phyloP scores from a whole-genome alignment of 2,113 vertebrate genomes.

The Formicarius rufipectus region DNA sequence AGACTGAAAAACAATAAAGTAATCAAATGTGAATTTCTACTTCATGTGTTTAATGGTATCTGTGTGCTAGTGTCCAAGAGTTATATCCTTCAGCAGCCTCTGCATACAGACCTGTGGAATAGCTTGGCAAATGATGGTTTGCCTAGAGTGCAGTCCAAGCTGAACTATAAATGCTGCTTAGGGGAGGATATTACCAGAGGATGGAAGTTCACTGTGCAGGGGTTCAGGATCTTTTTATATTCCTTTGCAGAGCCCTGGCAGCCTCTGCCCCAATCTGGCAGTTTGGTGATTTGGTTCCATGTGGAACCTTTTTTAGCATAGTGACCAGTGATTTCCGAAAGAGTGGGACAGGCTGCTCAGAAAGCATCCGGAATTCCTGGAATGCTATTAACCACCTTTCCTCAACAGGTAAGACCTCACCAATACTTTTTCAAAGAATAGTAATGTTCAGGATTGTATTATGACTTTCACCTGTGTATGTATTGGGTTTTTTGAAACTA shows the following conservation, averaged over 20 bases:
- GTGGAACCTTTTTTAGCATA: constrained; percentile 83
- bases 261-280: constrained; percentile 96
- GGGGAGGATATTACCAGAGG: not conserved
- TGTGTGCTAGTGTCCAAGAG: not conserved
- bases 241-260: constrained; percentile 85
- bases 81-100: not conserved
- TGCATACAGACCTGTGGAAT: not conserved
- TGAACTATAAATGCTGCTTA: not conserved
- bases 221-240: not conserved
- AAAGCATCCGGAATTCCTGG: constrained; percentile 88
- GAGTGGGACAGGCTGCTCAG: constrained; percentile 81
- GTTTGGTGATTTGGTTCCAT: constrained; percentile 86
- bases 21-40: not conserved
- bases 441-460: not conserved
- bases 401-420: constrained; percentile 75
- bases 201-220: not conserved
- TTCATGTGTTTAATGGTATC: not conserved
- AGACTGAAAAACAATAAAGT: not conserved
- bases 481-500: not conserved
- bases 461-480: not conserved
- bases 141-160: not conserved
- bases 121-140: not conserved
- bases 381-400: constrained; percentile 80
- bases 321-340: constrained; percentile 87
- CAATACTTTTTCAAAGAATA: not conserved